These are phyloP conservation scores for Knipowitschia caucasica DNA, from an alignment of 2,797 vertebrate species.

Conservation along the genomic window DNA sequence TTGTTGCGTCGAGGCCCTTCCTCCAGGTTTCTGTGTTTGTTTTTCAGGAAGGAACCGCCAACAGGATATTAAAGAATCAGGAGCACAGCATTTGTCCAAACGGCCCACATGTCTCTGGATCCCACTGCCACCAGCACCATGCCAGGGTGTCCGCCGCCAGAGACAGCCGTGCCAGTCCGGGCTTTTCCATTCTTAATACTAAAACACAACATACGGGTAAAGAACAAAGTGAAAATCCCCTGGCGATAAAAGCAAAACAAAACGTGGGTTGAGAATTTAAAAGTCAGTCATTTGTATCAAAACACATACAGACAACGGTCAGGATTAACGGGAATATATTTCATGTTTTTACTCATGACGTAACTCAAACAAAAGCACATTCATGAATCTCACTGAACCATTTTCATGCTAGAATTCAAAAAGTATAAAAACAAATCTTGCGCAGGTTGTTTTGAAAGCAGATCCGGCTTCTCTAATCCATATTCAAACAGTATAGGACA, in stretches of 20 bases:
- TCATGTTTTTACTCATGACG: too few species aligned
- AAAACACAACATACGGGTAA: too few species aligned
- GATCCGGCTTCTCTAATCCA: background rate
- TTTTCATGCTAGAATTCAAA: too few species aligned
- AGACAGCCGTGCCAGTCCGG: too few species aligned
- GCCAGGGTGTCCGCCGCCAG: too few species aligned
- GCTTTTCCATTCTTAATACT: too few species aligned
- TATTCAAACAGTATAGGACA: slow-evolving; percentile 4
- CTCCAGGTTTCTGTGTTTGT: slow-evolving; percentile 24
- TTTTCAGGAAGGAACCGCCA: slow-evolving; percentile 46
- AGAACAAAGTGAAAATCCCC: background rate
- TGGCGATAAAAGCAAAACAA: slow-evolving; percentile 25
- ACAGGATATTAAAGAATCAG: slow-evolving; percentile 58
- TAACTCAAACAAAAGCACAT: too few species aligned
- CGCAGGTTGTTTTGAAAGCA: background rate
- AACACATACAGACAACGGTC: too few species aligned
- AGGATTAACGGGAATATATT: too few species aligned
- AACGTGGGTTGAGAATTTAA: background rate
- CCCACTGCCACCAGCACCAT: background rate
- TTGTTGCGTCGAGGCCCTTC: slow-evolving; percentile 25
- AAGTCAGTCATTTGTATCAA: background rate
- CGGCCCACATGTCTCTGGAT: slow-evolving; percentile 6
- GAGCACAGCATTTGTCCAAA: slow-evolving; percentile 33
- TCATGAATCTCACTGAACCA: too few species aligned
- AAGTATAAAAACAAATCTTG: too few species aligned